Evolutionary conservation across 2,797 vertebrate species (phyloP).

Genomic region (Spinibarbus caldwelli): DNA sequence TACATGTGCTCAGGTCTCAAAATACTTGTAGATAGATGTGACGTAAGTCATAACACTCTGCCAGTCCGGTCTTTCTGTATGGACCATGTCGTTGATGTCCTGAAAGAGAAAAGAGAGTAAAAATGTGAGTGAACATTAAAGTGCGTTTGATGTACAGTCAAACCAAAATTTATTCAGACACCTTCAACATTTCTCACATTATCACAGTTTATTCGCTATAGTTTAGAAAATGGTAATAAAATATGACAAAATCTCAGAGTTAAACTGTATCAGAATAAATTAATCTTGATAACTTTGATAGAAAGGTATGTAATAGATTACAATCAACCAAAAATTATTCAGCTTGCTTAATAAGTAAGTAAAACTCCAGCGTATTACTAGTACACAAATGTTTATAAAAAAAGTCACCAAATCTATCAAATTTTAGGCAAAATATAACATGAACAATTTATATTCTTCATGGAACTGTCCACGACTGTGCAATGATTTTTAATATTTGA

Average conservation of each 20-base stretch:
- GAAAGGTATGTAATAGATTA: no score
- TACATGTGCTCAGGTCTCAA: slow-evolving; percentile 88
- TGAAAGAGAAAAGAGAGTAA: slow-evolving; percentile 59
- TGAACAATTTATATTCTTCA: not conserved
- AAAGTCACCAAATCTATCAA: not conserved
- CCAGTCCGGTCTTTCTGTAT: slow-evolving; percentile 95
- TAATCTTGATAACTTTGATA: no score
- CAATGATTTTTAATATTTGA: not conserved
- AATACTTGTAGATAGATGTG: slow-evolving; percentile 98
- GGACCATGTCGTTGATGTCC: slow-evolving; percentile 97
- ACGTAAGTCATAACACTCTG: slow-evolving; percentile 98
- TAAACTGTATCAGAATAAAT: no score
- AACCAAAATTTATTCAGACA: no score
- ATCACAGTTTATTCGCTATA: no score
- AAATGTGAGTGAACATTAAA: not conserved
- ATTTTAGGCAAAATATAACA: not conserved
- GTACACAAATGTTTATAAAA: not conserved
- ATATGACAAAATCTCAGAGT: no score
- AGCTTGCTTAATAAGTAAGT: no score
- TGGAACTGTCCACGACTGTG: not conserved
- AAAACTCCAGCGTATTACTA: not conserved
- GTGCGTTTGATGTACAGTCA: no score
- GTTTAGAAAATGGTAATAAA: no score
- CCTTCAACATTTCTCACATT: no score
- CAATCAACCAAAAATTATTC: no score